Percentiles rank a stretch among this genome's conserved stretches.
Conservation (phyloP, 2,888 invertebrate species). For the Choreutis nemorana region DNA sequence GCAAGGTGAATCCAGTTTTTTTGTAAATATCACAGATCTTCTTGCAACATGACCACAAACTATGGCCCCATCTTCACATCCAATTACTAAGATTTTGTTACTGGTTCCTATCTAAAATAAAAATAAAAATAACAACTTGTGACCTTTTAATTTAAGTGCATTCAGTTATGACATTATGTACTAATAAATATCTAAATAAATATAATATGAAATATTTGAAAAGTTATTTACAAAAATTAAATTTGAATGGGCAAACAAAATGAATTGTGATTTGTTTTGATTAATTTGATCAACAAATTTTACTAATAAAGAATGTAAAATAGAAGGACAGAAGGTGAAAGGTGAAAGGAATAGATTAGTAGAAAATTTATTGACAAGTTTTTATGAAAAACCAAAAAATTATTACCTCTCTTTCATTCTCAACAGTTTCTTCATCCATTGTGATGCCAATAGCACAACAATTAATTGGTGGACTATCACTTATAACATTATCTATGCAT, state of each 20-base stretch:
- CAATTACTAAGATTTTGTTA: constrained; percentile 68
- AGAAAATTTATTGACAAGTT: background rate
- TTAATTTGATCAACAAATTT: no score
- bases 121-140: no score
- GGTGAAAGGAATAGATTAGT: no score
- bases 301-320: no score
- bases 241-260: background rate
- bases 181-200: no score
- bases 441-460: constrained; percentile 58
- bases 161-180: no score
- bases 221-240: constrained; percentile 1
- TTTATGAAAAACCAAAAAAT: background rate
- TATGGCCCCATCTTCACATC: constrained; percentile 68
- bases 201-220: no score
- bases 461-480: constrained; percentile 64
- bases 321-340: no score
- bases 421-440: constrained; percentile 25
- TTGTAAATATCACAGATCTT: constrained; percentile 45
- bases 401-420: constrained; percentile 51
- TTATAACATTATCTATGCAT: constrained; percentile 60
- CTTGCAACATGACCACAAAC: constrained; percentile 63
- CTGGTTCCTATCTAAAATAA: constrained; percentile 64
- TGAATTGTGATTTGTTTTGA: no score
- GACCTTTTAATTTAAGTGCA: no score
- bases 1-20: constrained; percentile 52